Evolutionary conservation across 1,140 invertebrate genomes (phyloP).

Genomic region (Apis laboriosa): DNA sequence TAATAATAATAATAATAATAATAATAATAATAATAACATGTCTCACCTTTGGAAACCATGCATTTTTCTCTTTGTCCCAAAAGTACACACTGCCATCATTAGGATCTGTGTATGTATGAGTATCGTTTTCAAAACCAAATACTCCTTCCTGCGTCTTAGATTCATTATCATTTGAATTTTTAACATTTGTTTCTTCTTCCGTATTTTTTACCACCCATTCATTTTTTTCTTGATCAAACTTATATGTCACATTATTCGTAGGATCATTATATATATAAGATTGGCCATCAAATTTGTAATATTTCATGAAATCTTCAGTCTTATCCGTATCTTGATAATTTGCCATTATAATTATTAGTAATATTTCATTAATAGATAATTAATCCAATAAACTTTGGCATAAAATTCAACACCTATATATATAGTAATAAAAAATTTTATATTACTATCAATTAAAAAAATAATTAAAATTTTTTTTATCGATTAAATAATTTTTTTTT

Average conservation of each 20-base stretch:
- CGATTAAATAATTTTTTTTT: background rate
- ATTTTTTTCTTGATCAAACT: slow-evolving; percentile 80
- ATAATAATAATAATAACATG: slow-evolving; percentile 27
- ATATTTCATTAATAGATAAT: background rate
- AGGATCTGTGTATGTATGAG: slow-evolving; percentile 91
- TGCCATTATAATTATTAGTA: slow-evolving; percentile 40
- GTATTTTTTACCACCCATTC: slow-evolving; percentile 83
- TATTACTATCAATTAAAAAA: background rate
- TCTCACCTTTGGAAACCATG: slow-evolving; percentile 95
- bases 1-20: too few relatives aligned
- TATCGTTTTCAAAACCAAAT: slow-evolving; percentile 89
- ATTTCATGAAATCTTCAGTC: slow-evolving; percentile 63
- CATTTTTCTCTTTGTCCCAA: slow-evolving; percentile 94
- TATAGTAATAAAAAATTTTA: background rate
- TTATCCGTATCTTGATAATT: slow-evolving; percentile 52
- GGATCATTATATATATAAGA: slow-evolving; percentile 81
- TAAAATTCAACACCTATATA: slow-evolving; percentile 1
- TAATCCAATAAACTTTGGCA: background rate
- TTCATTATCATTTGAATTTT: slow-evolving; percentile 68
- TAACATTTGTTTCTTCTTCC: slow-evolving; percentile 67
- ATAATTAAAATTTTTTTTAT: background rate
- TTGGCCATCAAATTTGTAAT: slow-evolving; percentile 82
- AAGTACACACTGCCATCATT: slow-evolving; percentile 93
- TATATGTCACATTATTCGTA: slow-evolving; percentile 77
- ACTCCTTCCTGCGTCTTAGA: slow-evolving; percentile 70